These are phyloP conservation scores for Rousettus leschenaultii DNA, from an alignment of 2,113 vertebrate genomes.

Conservation along the genomic window DNA sequence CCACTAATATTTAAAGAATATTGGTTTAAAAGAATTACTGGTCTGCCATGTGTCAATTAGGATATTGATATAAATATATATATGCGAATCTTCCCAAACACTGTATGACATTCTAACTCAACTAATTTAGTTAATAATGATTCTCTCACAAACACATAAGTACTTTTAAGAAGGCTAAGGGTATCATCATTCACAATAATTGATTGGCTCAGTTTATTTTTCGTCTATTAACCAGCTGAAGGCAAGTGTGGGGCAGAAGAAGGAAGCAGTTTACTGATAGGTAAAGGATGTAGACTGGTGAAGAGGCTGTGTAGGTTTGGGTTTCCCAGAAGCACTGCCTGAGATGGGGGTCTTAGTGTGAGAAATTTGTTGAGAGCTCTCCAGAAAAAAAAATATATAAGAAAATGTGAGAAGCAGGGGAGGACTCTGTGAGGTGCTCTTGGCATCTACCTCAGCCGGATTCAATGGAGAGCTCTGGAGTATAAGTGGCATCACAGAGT, in stretches of 20 bases:
- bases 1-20: not conserved
- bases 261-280: accelerated
- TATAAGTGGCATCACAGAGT: not conserved
- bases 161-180: not conserved
- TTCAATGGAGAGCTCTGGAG: not conserved
- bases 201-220: not conserved
- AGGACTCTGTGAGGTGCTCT: not conserved
- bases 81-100: not conserved
- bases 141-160: not conserved
- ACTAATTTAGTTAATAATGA: not conserved
- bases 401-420: not conserved
- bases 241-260: not conserved
- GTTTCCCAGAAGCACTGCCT: not conserved
- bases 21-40: not conserved
- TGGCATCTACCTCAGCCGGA: not conserved
- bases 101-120: not conserved
- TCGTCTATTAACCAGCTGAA: not conserved
- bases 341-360: accelerated
- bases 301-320: not conserved
- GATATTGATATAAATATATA: too few species aligned
- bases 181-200: not conserved
- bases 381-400: not conserved
- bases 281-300: not conserved
- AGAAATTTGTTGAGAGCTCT: not conserved
- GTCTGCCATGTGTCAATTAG: not conserved